phyloP scores from a whole-genome alignment of 2,113 vertebrate genomes.

The Podiceps cristatus region DNA sequence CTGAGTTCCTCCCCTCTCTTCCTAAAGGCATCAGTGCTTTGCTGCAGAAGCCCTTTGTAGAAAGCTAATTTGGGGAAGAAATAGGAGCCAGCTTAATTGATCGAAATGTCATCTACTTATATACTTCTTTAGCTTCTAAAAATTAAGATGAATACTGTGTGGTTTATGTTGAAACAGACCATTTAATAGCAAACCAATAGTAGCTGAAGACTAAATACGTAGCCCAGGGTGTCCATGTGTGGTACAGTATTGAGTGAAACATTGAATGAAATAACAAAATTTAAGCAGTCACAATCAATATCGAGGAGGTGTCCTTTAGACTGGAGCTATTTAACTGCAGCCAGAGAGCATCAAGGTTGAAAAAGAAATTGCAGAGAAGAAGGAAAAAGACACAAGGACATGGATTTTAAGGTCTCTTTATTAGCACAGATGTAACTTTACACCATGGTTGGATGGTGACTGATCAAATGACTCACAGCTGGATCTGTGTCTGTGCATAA shows the following conservation, averaged over 20 bases:
- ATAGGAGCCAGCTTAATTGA: conserved; percentile 44
- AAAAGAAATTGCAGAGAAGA: conserved; percentile 8
- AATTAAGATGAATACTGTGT: conserved; percentile 61
- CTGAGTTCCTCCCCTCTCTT: neutral
- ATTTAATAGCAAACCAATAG: conserved; percentile 30
- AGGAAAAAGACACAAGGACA: neutral
- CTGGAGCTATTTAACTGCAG: conserved; percentile 44
- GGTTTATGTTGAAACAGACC: conserved; percentile 29
- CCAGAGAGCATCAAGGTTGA: conserved; percentile 25
- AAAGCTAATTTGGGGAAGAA: conserved; percentile 10
- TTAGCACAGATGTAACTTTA: neutral
- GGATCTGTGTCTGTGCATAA: neutral
- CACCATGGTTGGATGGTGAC: neutral
- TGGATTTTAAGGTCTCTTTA: conserved; percentile 1
- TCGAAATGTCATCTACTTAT: conserved; percentile 36
- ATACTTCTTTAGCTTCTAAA: neutral
- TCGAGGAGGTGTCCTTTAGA: neutral
- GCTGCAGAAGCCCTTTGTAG: neutral
- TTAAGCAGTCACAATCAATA: conserved; percentile 43
- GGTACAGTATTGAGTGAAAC: neutral
- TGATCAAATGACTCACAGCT: neutral
- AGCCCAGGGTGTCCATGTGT: neutral
- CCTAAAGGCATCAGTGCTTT: neutral
- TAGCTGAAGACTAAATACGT: neutral
- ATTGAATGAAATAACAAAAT: conserved; percentile 46